Conservation (phyloP, 2,113 vertebrate species). For the Rattus norvegicus region GRCr8 NC_086030.1:43466001-43466500, state of each 20-base stretch:
- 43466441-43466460: background rate
- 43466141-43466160: background rate
- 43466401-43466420: background rate
- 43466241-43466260: background rate
- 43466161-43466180: background rate
- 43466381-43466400: background rate
- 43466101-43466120: background rate
- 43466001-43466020: no score
- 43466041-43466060: background rate
- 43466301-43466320: background rate
- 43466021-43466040: background rate
- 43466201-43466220: background rate
- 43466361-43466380: background rate
- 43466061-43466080: background rate
- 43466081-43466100: background rate
- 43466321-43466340: background rate
- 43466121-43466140: no score
- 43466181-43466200: background rate
- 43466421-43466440: background rate
- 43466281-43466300: background rate
- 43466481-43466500: background rate
- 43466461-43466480: no score
- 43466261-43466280: background rate
- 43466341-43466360: background rate
- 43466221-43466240: background rate